Base-by-base conservation (phyloP, 2,888 invertebrate species). In the Acanthacorydalis orientalis region DNA sequence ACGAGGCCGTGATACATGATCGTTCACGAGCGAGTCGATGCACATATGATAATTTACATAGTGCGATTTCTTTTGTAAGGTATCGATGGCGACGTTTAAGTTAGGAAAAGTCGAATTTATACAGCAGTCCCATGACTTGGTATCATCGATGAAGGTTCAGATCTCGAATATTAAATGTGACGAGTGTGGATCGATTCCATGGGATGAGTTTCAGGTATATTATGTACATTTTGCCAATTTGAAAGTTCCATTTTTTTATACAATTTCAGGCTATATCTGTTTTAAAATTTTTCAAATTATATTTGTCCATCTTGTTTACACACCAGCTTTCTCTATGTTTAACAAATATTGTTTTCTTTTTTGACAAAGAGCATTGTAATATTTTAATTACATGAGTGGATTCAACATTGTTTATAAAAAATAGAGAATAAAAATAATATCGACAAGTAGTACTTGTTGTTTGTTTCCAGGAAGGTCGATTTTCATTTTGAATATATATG, bases 151-250 rank as follows among this genome's bases (percentile, higher is more conserved):
- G 39, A 78, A 80, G 59, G 59, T 82, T 41, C 81, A 83, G 64
- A 74, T 83, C 35, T 74, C 78, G 8, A 73, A 83, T 53, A 67
- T 93, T 7, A 73, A 73, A 31, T 79, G 80, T 46, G 85, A 88
- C 57, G 92, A 93, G 64, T 89, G 88, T 59, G 76, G 81, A 38
- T 80, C 87, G 39, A 88, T 93, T 60, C 86, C 87, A 1, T 91
- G 90, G 84, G 92, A 92, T 60, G 92, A 92, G 67, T 84, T 95
- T 70, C 92, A 93, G 82, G 88, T 88, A 67, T 66, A 60, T 23
- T 23, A 55, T 51, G 43, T 50, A 46, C 46, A 37, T 51, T 44
- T 50, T 35, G 47, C 40, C 35, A 33, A 49, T 51, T 63, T 23
- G 23, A 23, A 23, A 23, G 23, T 23, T 23, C 23, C 54, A 62